Base-by-base conservation (phyloP, 1,140 invertebrate genomes). In the Meloidogyne exigua region DNA sequence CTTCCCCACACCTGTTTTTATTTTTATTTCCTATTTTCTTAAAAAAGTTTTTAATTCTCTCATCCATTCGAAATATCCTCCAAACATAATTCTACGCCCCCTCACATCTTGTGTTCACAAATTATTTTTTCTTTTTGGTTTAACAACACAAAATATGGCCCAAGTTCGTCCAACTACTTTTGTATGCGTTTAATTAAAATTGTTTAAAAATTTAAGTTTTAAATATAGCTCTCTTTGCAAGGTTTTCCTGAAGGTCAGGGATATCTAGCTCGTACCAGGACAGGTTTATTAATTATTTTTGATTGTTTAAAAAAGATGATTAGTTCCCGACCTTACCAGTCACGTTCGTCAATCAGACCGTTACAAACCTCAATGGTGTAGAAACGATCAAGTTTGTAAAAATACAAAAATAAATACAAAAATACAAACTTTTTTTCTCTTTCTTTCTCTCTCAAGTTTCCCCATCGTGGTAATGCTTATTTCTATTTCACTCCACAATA, bases 281-380 rank as follows among this genome's bases (percentile, higher is more conserved):
- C 77, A 15, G 28, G 28, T 32, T 32, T 32, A 32, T 3, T 3
- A 32, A 32, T 32, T 32, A 32, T 32, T 32, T 32, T 32, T n/a
- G n/a, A 32, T 3, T 32, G 2, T 32, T 32, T 32, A 32, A 7
- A 32, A 32, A 32, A 3, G 7, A 32, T 32, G 7, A 32, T 32
- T 32, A 32, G 77, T 78, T 36, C 77, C 77, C 12, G 76, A 78
- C 39, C 42, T 78, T 25, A 78, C 65, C 1, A 65, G 23, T 15
- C 69, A 80, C 28, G 49, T 80, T 4, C 67, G 65, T 23, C 62
- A 42, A 32, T 72, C 78, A 23, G 57, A 77, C 26, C 63, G 80
- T 1, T 80, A 80, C 62, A 73, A 77, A 18, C 76, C 74, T 23
- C 66, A 70, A 12, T 75, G 74, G 74, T 44, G 32, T 36, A 71